Evolutionary conservation across 2,888 invertebrate species (phyloP), one percentile per base, ranked within the genome.

Genomic region (Lacanobia wlatinum): DNA sequence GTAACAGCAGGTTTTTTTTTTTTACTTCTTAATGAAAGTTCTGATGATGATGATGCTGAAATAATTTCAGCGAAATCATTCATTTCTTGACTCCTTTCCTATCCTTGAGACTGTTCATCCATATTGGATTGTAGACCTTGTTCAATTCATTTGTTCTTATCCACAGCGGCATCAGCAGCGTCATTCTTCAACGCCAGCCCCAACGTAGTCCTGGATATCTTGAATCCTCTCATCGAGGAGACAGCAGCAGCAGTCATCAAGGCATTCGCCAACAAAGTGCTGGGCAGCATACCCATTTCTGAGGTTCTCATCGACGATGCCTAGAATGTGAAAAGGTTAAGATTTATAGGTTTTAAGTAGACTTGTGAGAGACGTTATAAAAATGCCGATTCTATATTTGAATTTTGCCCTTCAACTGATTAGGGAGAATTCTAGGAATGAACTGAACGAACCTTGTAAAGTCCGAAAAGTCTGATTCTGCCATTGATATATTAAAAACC

Each of bases 121-220:
- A 40, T 40, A 40, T 40, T 40, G 10, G 43, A 12, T 2, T 40
- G 40, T 12, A 43, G 43, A 12, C 43, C 12, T 1, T 12, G 1
- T 12, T 43, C 2, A 43, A 43, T 21, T 59, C 0, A 21, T 40
- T 40, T 34, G 18, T n/a, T 68, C n/a, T 28, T 18, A 46, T 68
- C 91, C 89, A 48, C 94, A 98, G 98, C 97, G 62, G 94, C 97
- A 69, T 96, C 97, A 48, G 97, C 97, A n/a, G 96, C 96, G 0
- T 95, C 96, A 8, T 98, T 98, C 95, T 97, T 97, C 96, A 97
- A 98, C 86, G 96, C 97, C 75, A 97, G 97, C 87, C 97, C 97
- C 0, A 94, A 97, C 65, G 93, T 97, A 12, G 97, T 98, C 6
- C 92, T 98, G 91, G 97, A 98, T 81, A 97, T 98, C 62, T 93